Conservation (phyloP, 2,113 vertebrate genomes). For the Tichodroma muraria region DNA sequence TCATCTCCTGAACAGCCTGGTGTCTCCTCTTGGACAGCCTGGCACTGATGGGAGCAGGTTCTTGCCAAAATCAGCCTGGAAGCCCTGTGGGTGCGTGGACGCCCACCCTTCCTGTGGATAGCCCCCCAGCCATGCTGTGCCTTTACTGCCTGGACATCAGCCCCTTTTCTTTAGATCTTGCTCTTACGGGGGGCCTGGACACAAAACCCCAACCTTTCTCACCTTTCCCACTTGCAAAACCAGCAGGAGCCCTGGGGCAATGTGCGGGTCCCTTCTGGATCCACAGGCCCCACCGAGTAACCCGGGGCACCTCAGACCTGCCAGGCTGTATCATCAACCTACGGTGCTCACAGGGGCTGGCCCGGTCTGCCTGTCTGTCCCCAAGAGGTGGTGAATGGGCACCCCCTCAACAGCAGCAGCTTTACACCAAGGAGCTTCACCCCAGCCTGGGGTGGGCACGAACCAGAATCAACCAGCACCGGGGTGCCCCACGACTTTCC, state of each 20-base stretch:
- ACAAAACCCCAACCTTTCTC: not conserved
- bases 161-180: not conserved
- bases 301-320: not conserved
- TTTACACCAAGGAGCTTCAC: not conserved
- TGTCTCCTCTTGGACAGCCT: not conserved
- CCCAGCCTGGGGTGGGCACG: not conserved
- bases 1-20: not conserved
- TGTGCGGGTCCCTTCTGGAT: not conserved
- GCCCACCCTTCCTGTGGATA: not conserved
- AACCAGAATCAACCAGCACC: not conserved
- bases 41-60: not conserved
- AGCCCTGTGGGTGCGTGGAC: not conserved
- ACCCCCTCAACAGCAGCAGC: not conserved
- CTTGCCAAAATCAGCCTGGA: not conserved
- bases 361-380: not conserved
- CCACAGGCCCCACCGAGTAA: not conserved
- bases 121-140: not conserved
- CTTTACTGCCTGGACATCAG: not conserved
- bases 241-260: not conserved
- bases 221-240: not conserved
- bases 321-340: fast-evolving
- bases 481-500: not conserved
- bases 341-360: fast-evolving
- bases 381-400: not conserved
- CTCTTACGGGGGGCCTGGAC: not conserved